Conservation (phyloP, 2,888 invertebrate genomes). For the Apamea sordens region DNA sequence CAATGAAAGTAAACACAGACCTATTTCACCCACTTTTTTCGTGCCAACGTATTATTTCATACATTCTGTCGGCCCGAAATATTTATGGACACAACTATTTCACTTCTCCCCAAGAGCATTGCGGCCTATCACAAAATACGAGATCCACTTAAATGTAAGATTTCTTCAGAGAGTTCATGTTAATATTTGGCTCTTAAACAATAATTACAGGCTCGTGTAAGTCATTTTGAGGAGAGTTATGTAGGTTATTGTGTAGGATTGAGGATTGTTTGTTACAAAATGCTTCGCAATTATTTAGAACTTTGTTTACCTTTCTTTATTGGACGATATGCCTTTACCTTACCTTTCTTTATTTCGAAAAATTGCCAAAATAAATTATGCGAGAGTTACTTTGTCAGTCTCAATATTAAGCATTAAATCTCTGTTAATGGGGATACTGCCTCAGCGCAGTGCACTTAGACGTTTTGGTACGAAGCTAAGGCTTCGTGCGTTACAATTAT, state of each 20-base stretch:
- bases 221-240: neutral
- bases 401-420: neutral
- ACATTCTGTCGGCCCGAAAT: neutral
- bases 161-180: constrained; percentile 21
- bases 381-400: neutral
- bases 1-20: neutral
- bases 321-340: no score
- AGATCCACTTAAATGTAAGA: constrained; percentile 8
- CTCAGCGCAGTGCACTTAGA: neutral
- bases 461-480: neutral
- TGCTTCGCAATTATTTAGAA: neutral
- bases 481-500: neutral
- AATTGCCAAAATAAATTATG: no score
- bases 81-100: constrained; percentile 12
- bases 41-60: neutral
- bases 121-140: neutral
- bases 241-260: neutral
- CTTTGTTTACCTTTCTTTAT: neutral
- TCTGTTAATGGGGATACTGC: neutral
- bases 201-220: neutral
- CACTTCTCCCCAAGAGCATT: constrained; percentile 4
- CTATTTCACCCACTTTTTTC: neutral
- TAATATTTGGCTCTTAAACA: constrained; percentile 19
- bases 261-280: neutral
- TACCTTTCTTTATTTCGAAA: neutral